A percentile compares a stretch with the other conserved stretches of the same genome.
These are phyloP conservation scores for Lasioglossum villosulum DNA, from an alignment of 2,888 invertebrate genomes.

Conservation along the genomic window DNA sequence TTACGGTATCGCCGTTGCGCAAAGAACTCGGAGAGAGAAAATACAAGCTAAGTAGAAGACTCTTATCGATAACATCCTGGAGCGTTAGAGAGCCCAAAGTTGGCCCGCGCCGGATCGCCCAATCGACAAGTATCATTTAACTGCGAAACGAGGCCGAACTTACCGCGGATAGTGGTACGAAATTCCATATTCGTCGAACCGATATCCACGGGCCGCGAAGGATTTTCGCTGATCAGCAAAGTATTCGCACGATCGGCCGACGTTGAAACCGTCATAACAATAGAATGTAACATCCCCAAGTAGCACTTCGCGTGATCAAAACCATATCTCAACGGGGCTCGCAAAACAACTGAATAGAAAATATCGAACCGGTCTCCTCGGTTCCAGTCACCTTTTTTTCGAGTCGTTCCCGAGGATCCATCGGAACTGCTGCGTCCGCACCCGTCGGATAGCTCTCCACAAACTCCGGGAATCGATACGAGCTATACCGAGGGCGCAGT, in stretches of 20 bases:
- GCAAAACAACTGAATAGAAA: slow-evolving; percentile 47
- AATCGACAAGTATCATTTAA: not conserved
- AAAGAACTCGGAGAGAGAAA: not conserved
- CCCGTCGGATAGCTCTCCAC: slow-evolving; percentile 53
- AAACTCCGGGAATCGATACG: slow-evolving; percentile 8
- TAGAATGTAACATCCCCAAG: slow-evolving; percentile 43
- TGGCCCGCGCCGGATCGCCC: not conserved
- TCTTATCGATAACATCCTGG: not conserved
- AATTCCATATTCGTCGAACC: slow-evolving; percentile 31
- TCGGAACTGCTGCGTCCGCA: slow-evolving; percentile 62
- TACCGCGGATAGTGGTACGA: not conserved
- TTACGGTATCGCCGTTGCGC: not conserved
- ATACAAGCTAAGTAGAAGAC: not conserved
- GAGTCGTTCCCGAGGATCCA: slow-evolving; percentile 5
- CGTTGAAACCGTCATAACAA: slow-evolving; percentile 39
- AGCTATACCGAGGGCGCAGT: not conserved
- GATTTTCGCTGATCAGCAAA: slow-evolving; percentile 54
- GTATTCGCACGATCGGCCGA: slow-evolving; percentile 26
- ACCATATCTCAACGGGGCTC: slow-evolving; percentile 52
- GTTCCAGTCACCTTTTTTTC: slow-evolving; percentile 7
- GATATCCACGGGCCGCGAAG: slow-evolving; percentile 23
- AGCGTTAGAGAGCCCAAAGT: not conserved
- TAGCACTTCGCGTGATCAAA: slow-evolving; percentile 61
- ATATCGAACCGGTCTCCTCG: slow-evolving; percentile 27
- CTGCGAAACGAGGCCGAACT: slow-evolving; percentile 9